Evolutionary conservation across 2,113 vertebrate species (phyloP).

Genomic region (Gasterosteus aculeatus): DNA sequence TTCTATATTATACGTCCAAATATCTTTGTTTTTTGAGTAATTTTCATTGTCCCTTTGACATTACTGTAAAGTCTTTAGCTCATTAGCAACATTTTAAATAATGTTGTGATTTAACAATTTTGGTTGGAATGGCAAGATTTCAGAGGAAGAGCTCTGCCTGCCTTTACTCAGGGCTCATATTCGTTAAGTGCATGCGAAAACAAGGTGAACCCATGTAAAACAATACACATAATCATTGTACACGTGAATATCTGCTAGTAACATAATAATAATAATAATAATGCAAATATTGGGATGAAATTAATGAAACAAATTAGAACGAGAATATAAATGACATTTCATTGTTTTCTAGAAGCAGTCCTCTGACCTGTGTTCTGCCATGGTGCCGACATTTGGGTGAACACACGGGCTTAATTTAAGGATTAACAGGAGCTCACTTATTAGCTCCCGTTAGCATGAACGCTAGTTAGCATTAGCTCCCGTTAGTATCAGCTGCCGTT

Average conservation of each 20-base stretch:
- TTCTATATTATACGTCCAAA: background rate
- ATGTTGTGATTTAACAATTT: background rate
- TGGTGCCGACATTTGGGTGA: background rate
- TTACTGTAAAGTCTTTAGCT: background rate
- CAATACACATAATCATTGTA: background rate
- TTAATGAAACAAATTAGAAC: background rate
- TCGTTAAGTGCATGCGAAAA: background rate
- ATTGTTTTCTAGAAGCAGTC: too few species aligned
- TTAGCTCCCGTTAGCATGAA: slow-evolving; percentile 1
- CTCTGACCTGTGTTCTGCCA: too few species aligned
- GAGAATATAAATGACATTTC: background rate
- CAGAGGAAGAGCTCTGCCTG: background rate
- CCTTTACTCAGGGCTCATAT: background rate
- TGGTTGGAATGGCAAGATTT: background rate
- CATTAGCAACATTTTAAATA: background rate
- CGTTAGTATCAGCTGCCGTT: background rate
- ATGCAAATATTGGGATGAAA: too few species aligned
- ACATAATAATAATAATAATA: background rate
- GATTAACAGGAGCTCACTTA: slow-evolving; percentile 3
- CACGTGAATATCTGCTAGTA: background rate
- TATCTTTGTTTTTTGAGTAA: background rate
- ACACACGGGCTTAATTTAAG: slow-evolving; percentile 11
- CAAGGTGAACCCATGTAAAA: too few species aligned
- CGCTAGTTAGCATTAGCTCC: background rate
- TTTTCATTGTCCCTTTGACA: background rate